Base-by-base conservation (phyloP, 2,113 vertebrate species). In the Cynoglossus semilaevis region DNA sequence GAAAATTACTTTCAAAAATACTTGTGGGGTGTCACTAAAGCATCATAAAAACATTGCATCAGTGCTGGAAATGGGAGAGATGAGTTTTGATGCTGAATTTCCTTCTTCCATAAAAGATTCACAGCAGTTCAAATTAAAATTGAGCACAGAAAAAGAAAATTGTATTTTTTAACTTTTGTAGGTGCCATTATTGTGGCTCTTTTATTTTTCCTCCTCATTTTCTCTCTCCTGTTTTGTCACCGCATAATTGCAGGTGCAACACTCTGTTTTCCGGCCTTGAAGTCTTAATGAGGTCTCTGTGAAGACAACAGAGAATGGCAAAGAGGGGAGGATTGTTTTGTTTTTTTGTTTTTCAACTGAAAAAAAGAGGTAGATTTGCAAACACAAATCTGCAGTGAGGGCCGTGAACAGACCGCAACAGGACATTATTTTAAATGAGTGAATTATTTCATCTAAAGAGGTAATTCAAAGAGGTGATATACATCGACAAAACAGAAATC, bases 231-330 rank as follows among this genome's bases (percentile, higher is more conserved):
- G 59, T 82, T 82, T 85, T 67, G 54, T 75, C 74, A 63, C 66
- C 57, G 29, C 67, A 61, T 88, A 86, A 88, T 89, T 87, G 82
- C 80, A 88, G 81, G 77, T 86, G 79, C 81, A 72, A 72, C 70
- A 73, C 72, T 73, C 64, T 61, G 76, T 77, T 71, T 87, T 67
- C 72, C 77, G 76, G 85, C 82, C 87, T 88, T 90, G 83, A 88
- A 87, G 83, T 88, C 88, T 83, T 89, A 90, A 89, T 88, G 88
- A 90, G 87, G 75, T 72, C 79, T 85, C 62, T 70, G 64, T 68
- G 77, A 80, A 83, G 77, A 85, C 76, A 78, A 72, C 63, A 76
- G 70, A 74, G 79, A 83, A 85, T 81, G 72, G 70, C 70, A 63
- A 59, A 17, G 60, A 4, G 40, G 55, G 43, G 62, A 42, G 36